phyloP scores from a whole-genome alignment of 2,113 vertebrate genomes.

The Cryptotis parvus region DNA sequence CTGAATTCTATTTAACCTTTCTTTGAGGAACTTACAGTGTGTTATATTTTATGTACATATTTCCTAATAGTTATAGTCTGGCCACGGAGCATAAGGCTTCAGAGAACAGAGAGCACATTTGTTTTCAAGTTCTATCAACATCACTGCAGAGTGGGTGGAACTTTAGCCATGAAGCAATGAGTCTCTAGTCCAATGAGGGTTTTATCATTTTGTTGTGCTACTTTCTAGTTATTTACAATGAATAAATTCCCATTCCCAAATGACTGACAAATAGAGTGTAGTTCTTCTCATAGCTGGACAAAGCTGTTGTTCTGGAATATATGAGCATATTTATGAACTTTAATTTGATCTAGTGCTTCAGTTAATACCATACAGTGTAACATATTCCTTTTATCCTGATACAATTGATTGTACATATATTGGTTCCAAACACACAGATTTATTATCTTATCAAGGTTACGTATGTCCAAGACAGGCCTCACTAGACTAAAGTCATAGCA shows the following conservation, averaged over 20 bases:
- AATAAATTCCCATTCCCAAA: background rate
- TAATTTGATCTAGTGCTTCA: background rate
- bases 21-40: background rate
- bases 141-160: background rate
- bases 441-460: background rate
- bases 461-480: background rate
- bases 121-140: background rate
- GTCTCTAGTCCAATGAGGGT: background rate
- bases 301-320: background rate
- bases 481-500: background rate
- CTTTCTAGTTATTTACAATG: background rate
- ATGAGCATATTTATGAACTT: background rate
- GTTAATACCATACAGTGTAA: background rate
- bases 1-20: background rate
- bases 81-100: background rate
- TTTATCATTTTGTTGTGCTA: background rate
- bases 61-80: background rate
- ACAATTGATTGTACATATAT: too few species aligned
- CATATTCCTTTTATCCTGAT: too few species aligned
- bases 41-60: background rate
- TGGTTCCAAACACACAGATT: background rate
- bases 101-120: background rate
- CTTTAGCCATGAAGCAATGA: conserved; percentile 12
- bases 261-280: background rate
- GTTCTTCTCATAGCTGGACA: background rate